Evolutionary conservation across 2,113 vertebrate genomes (phyloP), one percentile per base, ranked within the genome.

Genomic region (Myotis davidii): DNA sequence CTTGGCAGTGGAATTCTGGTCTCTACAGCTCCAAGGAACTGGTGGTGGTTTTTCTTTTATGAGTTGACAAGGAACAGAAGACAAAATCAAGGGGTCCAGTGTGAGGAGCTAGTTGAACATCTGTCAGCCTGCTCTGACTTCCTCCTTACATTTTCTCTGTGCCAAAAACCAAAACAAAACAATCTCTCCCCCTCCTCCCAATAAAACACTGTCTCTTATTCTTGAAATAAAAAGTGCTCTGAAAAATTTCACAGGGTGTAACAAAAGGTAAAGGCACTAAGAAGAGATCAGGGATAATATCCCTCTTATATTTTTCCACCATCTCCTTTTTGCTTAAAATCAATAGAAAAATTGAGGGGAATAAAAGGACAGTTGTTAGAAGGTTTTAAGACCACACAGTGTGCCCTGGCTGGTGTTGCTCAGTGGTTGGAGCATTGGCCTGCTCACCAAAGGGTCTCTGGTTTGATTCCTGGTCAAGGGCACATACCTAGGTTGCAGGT

Each of bases 21-120:
- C 21, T 95, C 21, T 77, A 20, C 29, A 91, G 78, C 67, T 89
- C 23, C 76, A 39, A 59, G 64, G 88, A 79, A 86, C 64, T 92
- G 17, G 23, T 93, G 69, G n/a, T 77, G 45, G 77, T 39, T 94
- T 72, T 97, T 82, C 37, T 82, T 88, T 81, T 81, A 52, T 45
- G 23, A 82, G 16, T 9, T 25, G 20, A 34, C 37, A 48, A 18
- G 65, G 27, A 74, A 85, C 59, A 73, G 37, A 92, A 92, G 85
- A 20, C 34, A 74, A 39, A 1, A 91, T 78, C 45, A 45, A 11
- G 21, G 4, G 42, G 27, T 56, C 11, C 12, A 50, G 29, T 32
- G 69, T 73, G 42, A 87, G 79, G 21, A 74, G 27, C 77, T 64
- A 23, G 76, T 13, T 18, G 34, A 61, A 50, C 50, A 65, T 54